These are phyloP conservation scores for Cantharis lateralis DNA, from an alignment of 2,888 invertebrate species.

Conservation along the genomic window DNA sequence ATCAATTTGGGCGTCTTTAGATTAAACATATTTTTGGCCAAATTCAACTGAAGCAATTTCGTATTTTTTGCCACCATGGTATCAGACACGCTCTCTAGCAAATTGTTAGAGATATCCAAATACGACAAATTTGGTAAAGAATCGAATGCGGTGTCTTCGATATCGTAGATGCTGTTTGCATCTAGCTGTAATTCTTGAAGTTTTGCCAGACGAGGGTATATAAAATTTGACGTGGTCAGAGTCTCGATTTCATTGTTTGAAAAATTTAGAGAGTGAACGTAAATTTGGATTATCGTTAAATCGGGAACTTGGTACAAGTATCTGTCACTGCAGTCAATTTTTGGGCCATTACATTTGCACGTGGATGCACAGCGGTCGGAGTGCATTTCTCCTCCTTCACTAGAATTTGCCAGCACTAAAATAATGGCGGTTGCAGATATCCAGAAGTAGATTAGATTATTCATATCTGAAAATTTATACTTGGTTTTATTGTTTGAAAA, in stretches of 20 bases:
- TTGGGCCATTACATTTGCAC: conserved; percentile 45
- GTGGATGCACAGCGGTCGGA: conserved; percentile 28
- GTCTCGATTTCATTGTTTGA: conserved; percentile 48
- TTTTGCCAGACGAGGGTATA: conserved; percentile 42
- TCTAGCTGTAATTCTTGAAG: conserved; percentile 48
- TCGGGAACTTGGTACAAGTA: conserved; percentile 44
- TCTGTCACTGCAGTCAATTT: conserved; percentile 44
- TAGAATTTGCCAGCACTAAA: not conserved
- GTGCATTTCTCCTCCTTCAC: not conserved
- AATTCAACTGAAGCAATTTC: conserved; percentile 45
- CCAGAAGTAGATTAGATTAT: not conserved
- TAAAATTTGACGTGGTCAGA: conserved; percentile 42
- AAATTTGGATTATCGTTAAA: conserved; percentile 40
- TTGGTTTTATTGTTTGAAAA: not conserved
- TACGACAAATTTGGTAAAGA: conserved; percentile 46
- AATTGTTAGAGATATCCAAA: conserved; percentile 49
- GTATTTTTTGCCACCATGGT: conserved; percentile 43
- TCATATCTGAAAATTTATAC: not conserved
- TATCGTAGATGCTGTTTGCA: conserved; percentile 43
- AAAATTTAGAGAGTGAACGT: conserved; percentile 47
- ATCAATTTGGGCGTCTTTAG: conserved; percentile 44
- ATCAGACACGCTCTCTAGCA: conserved; percentile 44
- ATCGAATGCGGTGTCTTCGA: conserved; percentile 46
- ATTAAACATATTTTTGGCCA: conserved; percentile 48
- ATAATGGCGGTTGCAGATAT: not conserved